Evolutionary conservation across 2,797 vertebrate genomes (phyloP), one percentile per base, ranked within the genome.

Genomic region (Mormyrus hasselquistii): DNA sequence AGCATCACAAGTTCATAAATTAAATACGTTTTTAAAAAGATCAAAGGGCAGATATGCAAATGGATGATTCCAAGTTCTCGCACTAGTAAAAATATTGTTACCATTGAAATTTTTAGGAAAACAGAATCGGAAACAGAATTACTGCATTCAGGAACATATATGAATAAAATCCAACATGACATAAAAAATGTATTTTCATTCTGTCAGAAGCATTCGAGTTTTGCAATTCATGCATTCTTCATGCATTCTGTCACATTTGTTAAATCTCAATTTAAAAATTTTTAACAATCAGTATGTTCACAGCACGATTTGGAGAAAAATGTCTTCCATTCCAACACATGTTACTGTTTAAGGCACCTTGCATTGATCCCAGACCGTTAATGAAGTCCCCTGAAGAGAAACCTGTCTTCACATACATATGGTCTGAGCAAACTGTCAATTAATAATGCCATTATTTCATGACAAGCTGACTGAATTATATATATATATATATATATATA

Each of bases 371-470:
- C 47, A 89, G 44, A 89, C 59, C 53, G 57, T 49, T 89, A 38
- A 65, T 69, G 25, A 38, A 89, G 49, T 65, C 88, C 88, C 79
- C 55, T 6, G 79, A 65, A 57, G 79, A 44, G n/a, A 52, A 25
- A 65, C 6, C 76, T 34, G 79, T 50, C 55, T 89, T 84, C 52
- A 69, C 38, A 53, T n/a, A 69, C 82, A 69, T 69, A 69, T 69
- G 88, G 88, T 50, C 22, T 9, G 41, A 83, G 41, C 59, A 89
- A 89, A 85, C 83, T 84, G 82, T 44, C 82, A 89, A 89, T 89
- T 86, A 89, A 89, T 69, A 25, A 49, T 5, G 12, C 22, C 57
- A 34, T 89, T 89, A 85, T 85, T 69, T 55, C 25, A 3, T 29
- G 3, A 25, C 22, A 65, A 22, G 59, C 25, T 38, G 65, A 73